These are phyloP conservation scores for Poecile montanus DNA, from an alignment of 2,797 vertebrate species.

Conservation along the genomic window DNA sequence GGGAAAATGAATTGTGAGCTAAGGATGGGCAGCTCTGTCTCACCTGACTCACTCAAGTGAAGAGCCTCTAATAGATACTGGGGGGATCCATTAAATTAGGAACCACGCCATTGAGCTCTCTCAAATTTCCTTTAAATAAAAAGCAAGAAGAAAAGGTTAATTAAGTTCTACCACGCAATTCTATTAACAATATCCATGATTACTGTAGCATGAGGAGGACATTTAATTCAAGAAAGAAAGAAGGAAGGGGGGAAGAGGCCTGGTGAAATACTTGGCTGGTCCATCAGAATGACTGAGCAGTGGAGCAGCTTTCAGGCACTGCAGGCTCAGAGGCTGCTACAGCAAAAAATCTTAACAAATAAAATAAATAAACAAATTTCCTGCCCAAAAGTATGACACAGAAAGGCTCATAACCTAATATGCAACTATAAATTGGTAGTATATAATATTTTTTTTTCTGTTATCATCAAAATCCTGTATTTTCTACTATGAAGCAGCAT, in stretches of 20 bases:
- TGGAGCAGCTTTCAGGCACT: neutral
- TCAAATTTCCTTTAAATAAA: neutral
- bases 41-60: neutral
- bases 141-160: constrained; percentile 49
- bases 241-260: neutral
- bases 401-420: neutral
- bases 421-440: neutral
- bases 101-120: neutral
- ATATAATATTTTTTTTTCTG: neutral
- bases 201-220: constrained; percentile 13
- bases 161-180: constrained; percentile 8
- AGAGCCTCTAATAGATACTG: neutral
- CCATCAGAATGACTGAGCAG: neutral
- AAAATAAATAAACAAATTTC: neutral
- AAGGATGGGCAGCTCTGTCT: constrained; percentile 13
- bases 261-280: neutral
- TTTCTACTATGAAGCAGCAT: neutral
- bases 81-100: constrained; percentile 1
- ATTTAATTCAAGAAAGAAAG: neutral
- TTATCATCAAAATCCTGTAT: neutral
- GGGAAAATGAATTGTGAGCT: neutral
- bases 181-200: constrained; percentile 12
- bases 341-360: neutral
- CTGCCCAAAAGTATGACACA: neutral
- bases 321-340: neutral